Evolutionary conservation across 2,888 invertebrate genomes (phyloP), one percentile per base, ranked within the genome.

Genomic region (Meliscaeva auricollis): DNA sequence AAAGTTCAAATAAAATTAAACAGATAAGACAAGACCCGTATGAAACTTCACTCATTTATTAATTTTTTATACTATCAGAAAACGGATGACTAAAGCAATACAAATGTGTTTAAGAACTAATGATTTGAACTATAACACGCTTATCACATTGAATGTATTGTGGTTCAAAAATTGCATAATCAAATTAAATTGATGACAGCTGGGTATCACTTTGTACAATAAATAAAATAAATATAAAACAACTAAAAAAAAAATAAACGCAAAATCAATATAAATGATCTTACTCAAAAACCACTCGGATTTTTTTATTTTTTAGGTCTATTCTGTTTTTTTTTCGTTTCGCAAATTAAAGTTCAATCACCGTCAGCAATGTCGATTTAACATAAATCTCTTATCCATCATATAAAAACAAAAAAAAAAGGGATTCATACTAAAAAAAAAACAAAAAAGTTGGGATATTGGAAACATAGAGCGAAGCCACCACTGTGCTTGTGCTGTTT

Each of bases 311-410:
- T 58, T 35, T 30, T 7, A 15, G n/a, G 15, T 15, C 13, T 41
- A 26, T 11, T 7, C 0, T 20, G 13, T 9, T 11, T 8, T 1
- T 58, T 30, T 69, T 30, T 70, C 58, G 38, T 44, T 68, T 44
- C 11, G 44, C 26, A 5, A 54, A 54, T 15, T 15, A 0, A 32
- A 60, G 22, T 81, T 82, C 66, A 64, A 76, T 64, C 30, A 58
- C 22, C 70, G n/a, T n/a, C n/a, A 52, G 44, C 81, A 81, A 76
- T 72, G 81, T 72, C 72, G 58, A 60, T 77, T 68, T 26, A 41
- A 32, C 38, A 41, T 32, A 38, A 26, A 26, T 26, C 26, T 69
- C 52, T 44, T 13, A 30, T 54, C 26, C 26, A 26, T 26, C 2
- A 26, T 58, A 3, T 60, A 50, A 26, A 6, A 48, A 68, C 35